Percentiles rank a stretch among this genome's conserved stretches.
These are phyloP conservation scores for Caenorhabditis wallacei DNA, from an alignment of 2,888 invertebrate genomes.

Conservation along the genomic window DNA sequence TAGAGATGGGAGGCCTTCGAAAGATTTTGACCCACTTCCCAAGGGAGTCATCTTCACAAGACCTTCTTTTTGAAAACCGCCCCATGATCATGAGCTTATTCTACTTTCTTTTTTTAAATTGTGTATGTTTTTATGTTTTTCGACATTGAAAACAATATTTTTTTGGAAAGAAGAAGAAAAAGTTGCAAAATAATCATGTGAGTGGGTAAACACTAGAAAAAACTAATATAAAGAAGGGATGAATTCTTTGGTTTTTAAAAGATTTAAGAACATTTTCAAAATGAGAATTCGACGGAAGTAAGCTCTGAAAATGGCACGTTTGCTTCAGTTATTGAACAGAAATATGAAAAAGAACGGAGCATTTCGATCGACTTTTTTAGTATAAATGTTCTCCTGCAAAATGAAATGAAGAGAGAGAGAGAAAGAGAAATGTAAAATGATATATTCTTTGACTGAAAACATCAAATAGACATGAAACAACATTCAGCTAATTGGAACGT, in stretches of 20 bases:
- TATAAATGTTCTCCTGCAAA: conserved; percentile 1
- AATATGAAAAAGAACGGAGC: too few relatives aligned
- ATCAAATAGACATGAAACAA: conserved; percentile 4
- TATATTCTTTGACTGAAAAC: conserved; percentile 13
- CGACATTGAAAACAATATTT: conserved; percentile 19
- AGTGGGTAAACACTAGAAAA: conserved; percentile 41
- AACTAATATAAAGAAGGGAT: conserved; percentile 6
- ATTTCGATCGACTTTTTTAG: neutral
- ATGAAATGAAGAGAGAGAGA: conserved; percentile 4
- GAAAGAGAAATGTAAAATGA: conserved; percentile 3
- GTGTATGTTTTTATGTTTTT: conserved; percentile 20
- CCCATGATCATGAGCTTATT: conserved; percentile 41
- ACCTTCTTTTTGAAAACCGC: conserved; percentile 35
- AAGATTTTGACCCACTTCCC: conserved; percentile 46
- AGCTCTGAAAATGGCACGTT: conserved; percentile 22
- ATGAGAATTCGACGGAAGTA: neutral
- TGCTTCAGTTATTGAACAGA: neutral
- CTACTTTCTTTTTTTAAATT: conserved; percentile 9
- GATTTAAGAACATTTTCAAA: neutral
- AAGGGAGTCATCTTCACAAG: conserved; percentile 33
- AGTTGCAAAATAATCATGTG: conserved; percentile 15
- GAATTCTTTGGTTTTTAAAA: conserved; percentile 2
- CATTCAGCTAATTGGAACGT: neutral
- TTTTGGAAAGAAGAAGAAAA: neutral
- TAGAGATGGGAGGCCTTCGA: conserved; percentile 18